Conservation (phyloP, 1,140 invertebrate species). For the Ylistrum balloti region DNA sequence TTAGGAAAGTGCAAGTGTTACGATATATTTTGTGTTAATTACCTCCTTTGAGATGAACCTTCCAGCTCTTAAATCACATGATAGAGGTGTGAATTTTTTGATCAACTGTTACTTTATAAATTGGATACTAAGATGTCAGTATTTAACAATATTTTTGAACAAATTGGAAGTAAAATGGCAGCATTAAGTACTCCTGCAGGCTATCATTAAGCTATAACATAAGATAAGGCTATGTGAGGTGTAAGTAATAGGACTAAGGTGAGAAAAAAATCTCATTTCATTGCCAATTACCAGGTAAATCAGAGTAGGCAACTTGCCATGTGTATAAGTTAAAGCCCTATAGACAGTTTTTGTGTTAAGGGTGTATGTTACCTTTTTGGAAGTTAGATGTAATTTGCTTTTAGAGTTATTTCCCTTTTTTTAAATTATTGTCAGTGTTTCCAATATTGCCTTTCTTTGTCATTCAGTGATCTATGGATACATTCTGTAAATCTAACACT, state of each 20-base stretch:
- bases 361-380: background rate
- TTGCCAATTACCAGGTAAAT: background rate
- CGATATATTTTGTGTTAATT: too few relatives aligned
- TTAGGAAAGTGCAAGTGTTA: too few relatives aligned
- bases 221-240: conserved; percentile 5
- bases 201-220: background rate
- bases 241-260: background rate
- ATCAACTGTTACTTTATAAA: background rate
- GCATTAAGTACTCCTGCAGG: background rate
- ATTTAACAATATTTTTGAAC: background rate
- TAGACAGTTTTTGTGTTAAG: background rate
- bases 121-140: background rate
- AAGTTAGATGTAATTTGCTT: background rate
- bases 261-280: background rate
- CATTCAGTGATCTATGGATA: too few relatives aligned
- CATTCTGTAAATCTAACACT: too few relatives aligned
- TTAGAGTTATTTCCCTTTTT: conserved; percentile 1
- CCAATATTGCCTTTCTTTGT: too few relatives aligned
- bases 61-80: too few relatives aligned
- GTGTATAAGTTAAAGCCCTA: background rate
- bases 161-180: background rate
- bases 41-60: too few relatives aligned
- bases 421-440: too few relatives aligned
- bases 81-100: too few relatives aligned
- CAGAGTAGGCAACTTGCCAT: background rate